Base-by-base conservation (phyloP, 2,888 invertebrate genomes). In the Mesopsocus fuscifrons region DNA sequence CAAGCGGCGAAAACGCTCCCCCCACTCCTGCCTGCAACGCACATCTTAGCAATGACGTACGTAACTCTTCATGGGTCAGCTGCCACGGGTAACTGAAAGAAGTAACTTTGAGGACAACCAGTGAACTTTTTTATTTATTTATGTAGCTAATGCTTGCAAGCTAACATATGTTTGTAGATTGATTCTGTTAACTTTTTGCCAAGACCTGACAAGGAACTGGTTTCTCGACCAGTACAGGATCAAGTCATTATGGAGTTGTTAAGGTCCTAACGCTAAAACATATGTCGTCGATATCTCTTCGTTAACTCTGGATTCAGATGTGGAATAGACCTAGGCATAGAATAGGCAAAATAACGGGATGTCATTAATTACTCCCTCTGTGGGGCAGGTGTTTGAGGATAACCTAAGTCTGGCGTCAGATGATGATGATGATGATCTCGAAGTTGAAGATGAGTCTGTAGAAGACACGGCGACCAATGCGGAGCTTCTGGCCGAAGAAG, bases 361-460 rank as follows among this genome's bases (percentile, higher is more conserved):
- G n/a, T n/a, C n/a, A n/a, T n/a, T n/a, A n/a, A n/a, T n/a, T n/a
- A n/a, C n/a, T n/a, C n/a, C n/a, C n/a, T n/a, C n/a, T n/a, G n/a
- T n/a, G n/a, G n/a, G n/a, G n/a, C n/a, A 70, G 68, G 69, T 68
- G 31, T 70, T 70, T 44, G 70, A 70, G 59, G 70, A 71, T 44
- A 69, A 69, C 49, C 63, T 65, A 50, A 69, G 69, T 48, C 63
- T 68, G 16, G 64, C 66, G 57, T 69, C 69, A 42, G 68, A 68
- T 52, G 64, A 50, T 52, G 60, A 54, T 34, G 55, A 54, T 6
- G 52, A 52, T 13, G 54, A 55, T 8, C 32, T 42, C 20, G 35
- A 46, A 30, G 44, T 41, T 23, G 56, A 55, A 33, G 54, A 62
- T 57, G 63, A 63, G 58, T 50, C 57, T 60, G 52, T 51, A 3